Percentiles rank a stretch among this genome's conserved stretches.
Evolutionary conservation across 2,113 vertebrate species (phyloP).

Genomic region (Xiphias gladius): DNA sequence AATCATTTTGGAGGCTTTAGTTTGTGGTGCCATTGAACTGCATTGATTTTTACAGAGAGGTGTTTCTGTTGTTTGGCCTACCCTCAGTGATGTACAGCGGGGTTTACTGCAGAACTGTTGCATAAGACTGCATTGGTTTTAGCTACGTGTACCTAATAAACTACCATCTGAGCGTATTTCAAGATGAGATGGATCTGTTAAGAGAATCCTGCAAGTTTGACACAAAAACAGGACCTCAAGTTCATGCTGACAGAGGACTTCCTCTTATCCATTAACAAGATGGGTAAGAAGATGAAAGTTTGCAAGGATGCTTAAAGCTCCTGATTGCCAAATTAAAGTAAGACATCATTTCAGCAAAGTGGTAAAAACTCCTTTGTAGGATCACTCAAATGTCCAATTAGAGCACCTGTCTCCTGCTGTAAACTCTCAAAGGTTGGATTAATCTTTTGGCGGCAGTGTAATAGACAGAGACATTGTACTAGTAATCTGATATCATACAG

Average conservation of each 20-base stretch:
- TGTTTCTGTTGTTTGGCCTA: neutral
- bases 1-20: neutral
- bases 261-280: neutral
- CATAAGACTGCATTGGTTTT: too few species aligned
- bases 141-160: too few species aligned
- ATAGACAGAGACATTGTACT: neutral
- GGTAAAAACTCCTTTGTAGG: neutral
- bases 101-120: too few species aligned
- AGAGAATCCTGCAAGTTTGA: too few species aligned
- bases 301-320: neutral
- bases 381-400: neutral
- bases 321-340: neutral
- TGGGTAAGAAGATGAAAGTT: neutral
- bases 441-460: neutral
- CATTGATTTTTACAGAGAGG: too few species aligned
- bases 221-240: too few species aligned
- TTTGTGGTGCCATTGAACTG: too few species aligned
- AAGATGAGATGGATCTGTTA: too few species aligned
- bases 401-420: neutral
- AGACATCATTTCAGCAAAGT: neutral
- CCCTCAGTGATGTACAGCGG: neutral
- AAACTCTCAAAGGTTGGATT: neutral
- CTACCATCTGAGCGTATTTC: too few species aligned
- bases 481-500: neutral
- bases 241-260: too few species aligned